Base-by-base conservation (phyloP, 2,797 vertebrate genomes). In the Trematomus bernacchii region DNA sequence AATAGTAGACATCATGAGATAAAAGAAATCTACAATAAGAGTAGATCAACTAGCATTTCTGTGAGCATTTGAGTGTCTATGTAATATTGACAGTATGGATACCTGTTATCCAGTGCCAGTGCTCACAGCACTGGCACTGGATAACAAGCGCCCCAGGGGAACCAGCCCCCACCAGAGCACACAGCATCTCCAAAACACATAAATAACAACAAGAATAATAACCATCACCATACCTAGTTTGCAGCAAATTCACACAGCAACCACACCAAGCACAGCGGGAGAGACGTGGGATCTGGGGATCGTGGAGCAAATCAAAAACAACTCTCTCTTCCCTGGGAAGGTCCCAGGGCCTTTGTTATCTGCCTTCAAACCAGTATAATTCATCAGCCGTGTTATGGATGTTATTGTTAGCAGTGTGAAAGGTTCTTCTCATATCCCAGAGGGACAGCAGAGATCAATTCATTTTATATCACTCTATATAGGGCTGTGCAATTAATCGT, bases 311-410 rank as follows among this genome's bases (percentile, higher is more conserved):
- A 92, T 90, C 71, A 73, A 87, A 89, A 77, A 68, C 77, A 87
- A 79, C 37, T 46, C 46, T 70, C 8, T 68, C 61, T 73, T 87
- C 72, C 65, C 72, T 69, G 59, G 59, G 66, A 80, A 82, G 76
- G 72, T 76, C 79, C 77, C 76, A 80, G 11, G 57, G 64, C 53
- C 51, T 89, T 90, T 91, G 82, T 87, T 88, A 88, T 90, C 85
- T 88, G 67, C 80, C 75, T 81, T 86, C 51, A 87, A 77, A 89
- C 71, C 73, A 72, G 58, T 47, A 81, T 80, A 75, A 90, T 71
- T 90, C 80, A 88, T 83, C 66, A 81, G 71, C 73, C 76, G 58
- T 59, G 53, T 82, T 81, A 66, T 81, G 64, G 80, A 85, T 85
- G 77, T 85, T 88, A 85, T 84, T 89, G 65, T 85, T 91, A 82